Percentiles rank a stretch among this genome's conserved stretches.
phyloP scores from a whole-genome alignment of 92 coral and sea anemone genomes.

The Siderastrea radians region DNA sequence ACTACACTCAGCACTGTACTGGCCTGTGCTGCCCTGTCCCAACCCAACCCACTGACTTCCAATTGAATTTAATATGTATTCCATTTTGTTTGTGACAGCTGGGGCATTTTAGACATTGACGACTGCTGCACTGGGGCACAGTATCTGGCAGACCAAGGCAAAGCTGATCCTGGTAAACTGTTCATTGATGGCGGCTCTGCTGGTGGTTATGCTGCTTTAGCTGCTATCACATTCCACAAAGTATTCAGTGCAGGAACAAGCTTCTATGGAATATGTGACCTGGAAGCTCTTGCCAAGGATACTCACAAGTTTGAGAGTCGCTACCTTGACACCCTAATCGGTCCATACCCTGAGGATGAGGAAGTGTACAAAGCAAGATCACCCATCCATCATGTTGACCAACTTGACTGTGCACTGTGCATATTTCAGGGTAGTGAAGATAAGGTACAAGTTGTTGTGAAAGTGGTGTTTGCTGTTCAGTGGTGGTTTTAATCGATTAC shows the following conservation, averaged over 20 bases:
- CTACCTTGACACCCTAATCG: slow-evolving; percentile 80
- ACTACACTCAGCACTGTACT: too few relatives aligned
- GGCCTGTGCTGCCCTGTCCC: too few relatives aligned
- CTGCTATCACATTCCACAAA: slow-evolving; percentile 85
- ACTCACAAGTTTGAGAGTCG: slow-evolving; percentile 98
- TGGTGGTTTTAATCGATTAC: too few relatives aligned
- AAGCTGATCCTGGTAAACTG: slow-evolving; percentile 79
- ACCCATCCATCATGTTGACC: slow-evolving; percentile 78
- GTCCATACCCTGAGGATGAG: slow-evolving; percentile 81
- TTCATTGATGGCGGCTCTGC: slow-evolving; percentile 96
- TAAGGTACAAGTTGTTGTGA: slow-evolving; percentile 62
- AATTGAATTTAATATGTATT: not conserved
- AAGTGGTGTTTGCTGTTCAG: not conserved
- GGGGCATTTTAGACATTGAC: slow-evolving; percentile 93
- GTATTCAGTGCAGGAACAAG: slow-evolving; percentile 96
- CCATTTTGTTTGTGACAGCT: slow-evolving; percentile 44
- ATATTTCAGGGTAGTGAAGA: slow-evolving; percentile 97
- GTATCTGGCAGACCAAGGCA: slow-evolving; percentile 80
- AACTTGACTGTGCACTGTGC: slow-evolving; percentile 79
- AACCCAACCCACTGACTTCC: too few relatives aligned
- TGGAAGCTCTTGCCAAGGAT: slow-evolving; percentile 78
- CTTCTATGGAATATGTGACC: slow-evolving; percentile 84
- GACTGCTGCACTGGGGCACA: slow-evolving; percentile 94
- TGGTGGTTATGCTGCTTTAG: slow-evolving; percentile 90
- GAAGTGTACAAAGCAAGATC: slow-evolving; percentile 79